Base-by-base conservation (phyloP, 1,140 invertebrate species). In the Notospermus geniculatus region DNA sequence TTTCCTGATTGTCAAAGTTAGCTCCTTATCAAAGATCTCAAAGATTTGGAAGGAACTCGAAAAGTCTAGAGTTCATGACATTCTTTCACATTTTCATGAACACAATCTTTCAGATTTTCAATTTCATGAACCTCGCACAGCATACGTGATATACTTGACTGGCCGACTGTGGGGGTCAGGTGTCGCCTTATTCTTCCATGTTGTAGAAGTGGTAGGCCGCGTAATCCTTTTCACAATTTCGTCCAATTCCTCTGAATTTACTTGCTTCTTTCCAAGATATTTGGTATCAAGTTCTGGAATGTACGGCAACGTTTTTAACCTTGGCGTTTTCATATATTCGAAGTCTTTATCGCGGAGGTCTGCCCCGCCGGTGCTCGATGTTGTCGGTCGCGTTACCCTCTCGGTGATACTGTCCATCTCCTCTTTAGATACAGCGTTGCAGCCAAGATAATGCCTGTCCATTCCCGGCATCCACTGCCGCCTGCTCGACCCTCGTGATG, bases 241-340 rank as follows among this genome's bases (percentile, higher is more conserved):
- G n/a, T 50, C 46, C 46, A 50, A 5, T 27, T 9, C 5, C 25
- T 50, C 46, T n/a, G 46, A n/a, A 19, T 19, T 50, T n/a, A 27
- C 46, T 27, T 9, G 19, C 25, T 27, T 19, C 4, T 50, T 27
- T 19, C 46, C 46, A 4, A 19, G 5, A 50, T 50, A 50, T 27
- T 27, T 19, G 19, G 46, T 23, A 9, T 50, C 46, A 4, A 50
- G n/a, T 5, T 27, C 46, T 4, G n/a, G 19, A 27, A 50, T 50
- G 46, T 23, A 19, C 4, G 46, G 46, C n/a, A 50, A 50, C 5
- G 46, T 50, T 50, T 50, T 50, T 27, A 50, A n/a, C n/a, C 46
- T 19, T 27, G 25, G 46, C n/a, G n/a, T 50, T 27, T 19, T 19
- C n/a, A 50, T 50, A n/a, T 50, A 50, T n/a, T 50, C 46, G 46